phyloP scores from a whole-genome alignment of 1,140 invertebrate genomes.

The Drosophila tani region DNA sequence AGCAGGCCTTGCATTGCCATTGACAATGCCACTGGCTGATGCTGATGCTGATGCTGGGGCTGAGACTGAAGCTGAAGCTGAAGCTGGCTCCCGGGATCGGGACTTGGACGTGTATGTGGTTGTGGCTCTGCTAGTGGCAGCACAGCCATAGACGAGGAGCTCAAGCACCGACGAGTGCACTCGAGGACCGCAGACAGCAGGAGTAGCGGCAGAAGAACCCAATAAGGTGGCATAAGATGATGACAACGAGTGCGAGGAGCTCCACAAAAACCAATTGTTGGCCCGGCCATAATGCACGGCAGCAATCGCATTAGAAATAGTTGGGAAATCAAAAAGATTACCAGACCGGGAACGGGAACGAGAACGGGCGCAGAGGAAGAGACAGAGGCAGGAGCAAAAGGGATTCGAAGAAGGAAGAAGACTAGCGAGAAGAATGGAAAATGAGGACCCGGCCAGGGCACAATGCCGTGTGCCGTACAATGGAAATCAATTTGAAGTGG shows the following conservation, averaged over 20 bases:
- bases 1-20: slow-evolving; percentile 61
- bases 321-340: slow-evolving; percentile 82
- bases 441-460: slow-evolving; percentile 29
- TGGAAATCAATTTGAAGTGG: slow-evolving; percentile 61
- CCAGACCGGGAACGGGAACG: slow-evolving; percentile 31
- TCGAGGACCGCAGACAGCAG: slow-evolving; percentile 49
- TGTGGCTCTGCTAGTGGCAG: slow-evolving; percentile 49
- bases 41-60: slow-evolving; percentile 6
- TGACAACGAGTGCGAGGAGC: slow-evolving; percentile 56
- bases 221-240: slow-evolving; percentile 69
- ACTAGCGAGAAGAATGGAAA: slow-evolving; percentile 43
- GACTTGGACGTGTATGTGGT: slow-evolving; percentile 14
- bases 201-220: slow-evolving; percentile 30
- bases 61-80: slow-evolving; percentile 11
- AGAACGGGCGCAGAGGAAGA: not conserved
- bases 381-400: not conserved
- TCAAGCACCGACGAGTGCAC: slow-evolving; percentile 69
- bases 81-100: not conserved
- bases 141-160: slow-evolving; percentile 46
- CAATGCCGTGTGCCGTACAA: slow-evolving; percentile 58
- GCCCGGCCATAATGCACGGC: slow-evolving; percentile 61
- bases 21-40: slow-evolving; percentile 27
- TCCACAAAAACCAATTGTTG: slow-evolving; percentile 71
- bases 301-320: slow-evolving; percentile 82
- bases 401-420: slow-evolving; percentile 3